Evolutionary conservation across 1,140 invertebrate species (phyloP), one percentile per base, ranked within the genome.

Genomic region (Asbolus verrucosus): DNA sequence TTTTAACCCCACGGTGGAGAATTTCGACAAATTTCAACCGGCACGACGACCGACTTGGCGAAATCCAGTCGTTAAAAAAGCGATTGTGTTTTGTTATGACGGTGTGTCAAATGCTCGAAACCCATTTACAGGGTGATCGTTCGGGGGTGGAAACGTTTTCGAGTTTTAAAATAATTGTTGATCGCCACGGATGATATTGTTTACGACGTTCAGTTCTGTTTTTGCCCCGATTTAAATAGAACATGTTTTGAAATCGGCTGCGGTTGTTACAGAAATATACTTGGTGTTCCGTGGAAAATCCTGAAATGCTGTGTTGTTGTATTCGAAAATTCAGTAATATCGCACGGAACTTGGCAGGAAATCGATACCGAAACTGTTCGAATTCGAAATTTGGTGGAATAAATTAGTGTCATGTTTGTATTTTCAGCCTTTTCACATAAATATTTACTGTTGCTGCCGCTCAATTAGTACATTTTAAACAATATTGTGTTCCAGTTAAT

Each of bases 151-250:
- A n/a, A n/a, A n/a, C n/a, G n/a, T n/a, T n/a, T n/a, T n/a, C 11
- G 33, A 50, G n/a, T 50, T 46, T 50, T 19, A 5, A 9, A 19
- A 50, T 15, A 19, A 19, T 14, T 50, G 8, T 2, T 1, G 4
- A 9, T 50, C 16, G 5, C 16, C 15, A 19, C 5, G n/a, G n/a
- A n/a, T n/a, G 6, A n/a, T 36, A 19, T 50, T 50, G 43, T 50
- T 50, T 50, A 50, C 13, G 21, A 18, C 16, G 6, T 15, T 18
- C 43, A 50, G 27, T 21, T 21, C 46, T 19, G 46, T 54, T 54
- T 54, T 54, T 54, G 46, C 21, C 11, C 46, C 27, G 18, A 27
- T 54, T 54, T 54, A 54, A 54, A 54, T 54, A 54, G 46, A 54
- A 54, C 46, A 27, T 54, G 46, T 54, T 54, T 54, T 54, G 46